Conservation (phyloP, 2,113 vertebrate genomes). For the Puma concolor region DNA sequence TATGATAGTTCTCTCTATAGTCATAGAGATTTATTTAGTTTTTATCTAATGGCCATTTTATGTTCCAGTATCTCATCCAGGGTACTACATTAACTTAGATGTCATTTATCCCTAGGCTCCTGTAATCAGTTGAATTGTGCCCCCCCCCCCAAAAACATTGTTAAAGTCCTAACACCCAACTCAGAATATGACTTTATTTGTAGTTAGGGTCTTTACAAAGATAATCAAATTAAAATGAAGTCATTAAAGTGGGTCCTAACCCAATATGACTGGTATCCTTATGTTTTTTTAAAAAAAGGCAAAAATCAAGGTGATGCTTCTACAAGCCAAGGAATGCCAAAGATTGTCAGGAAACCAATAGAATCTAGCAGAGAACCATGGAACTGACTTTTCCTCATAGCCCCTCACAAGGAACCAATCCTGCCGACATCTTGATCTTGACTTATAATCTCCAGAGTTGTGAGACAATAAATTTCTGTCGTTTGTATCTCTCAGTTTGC, state of each 20-base stretch:
- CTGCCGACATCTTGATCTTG: neutral
- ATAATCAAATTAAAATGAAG: neutral
- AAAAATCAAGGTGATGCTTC: neutral
- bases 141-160: neutral
- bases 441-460: neutral
- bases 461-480: neutral
- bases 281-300: neutral
- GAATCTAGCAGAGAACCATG: neutral
- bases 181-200: neutral
- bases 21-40: neutral
- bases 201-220: neutral
- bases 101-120: neutral
- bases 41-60: neutral
- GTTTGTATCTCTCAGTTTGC: neutral
- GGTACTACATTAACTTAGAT: neutral
- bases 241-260: neutral
- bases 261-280: neutral
- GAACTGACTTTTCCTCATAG: neutral
- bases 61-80: neutral
- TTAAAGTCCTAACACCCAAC: neutral
- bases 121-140: neutral
- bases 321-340: neutral
- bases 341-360: neutral
- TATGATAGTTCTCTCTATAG: neutral
- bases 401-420: neutral